Evolutionary conservation across 2,888 invertebrate species (phyloP).

Genomic region (Gastrophysa polygoni): DNA sequence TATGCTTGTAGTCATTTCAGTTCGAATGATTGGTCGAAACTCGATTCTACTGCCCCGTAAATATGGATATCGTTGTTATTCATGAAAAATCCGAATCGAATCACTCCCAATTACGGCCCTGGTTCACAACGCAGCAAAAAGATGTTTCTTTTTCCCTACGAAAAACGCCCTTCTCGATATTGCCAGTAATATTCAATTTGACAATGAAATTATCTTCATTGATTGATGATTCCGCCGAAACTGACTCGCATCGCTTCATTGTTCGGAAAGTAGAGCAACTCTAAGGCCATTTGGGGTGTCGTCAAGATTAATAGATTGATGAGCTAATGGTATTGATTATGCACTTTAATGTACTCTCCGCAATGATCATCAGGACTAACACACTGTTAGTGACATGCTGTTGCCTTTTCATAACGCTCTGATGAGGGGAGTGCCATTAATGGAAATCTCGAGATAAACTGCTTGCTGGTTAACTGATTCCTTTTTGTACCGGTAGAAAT

Average conservation of each 20-base stretch:
- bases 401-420: slow-evolving; percentile 23
- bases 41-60: too few relatives aligned
- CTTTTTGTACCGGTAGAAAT: neutral
- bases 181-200: slow-evolving; percentile 51
- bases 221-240: slow-evolving; percentile 50
- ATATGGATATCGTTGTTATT: too few relatives aligned
- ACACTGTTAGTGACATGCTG: slow-evolving; percentile 27
- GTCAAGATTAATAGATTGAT: slow-evolving; percentile 50
- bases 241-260: slow-evolving; percentile 45
- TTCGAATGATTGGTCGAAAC: too few relatives aligned
- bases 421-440: neutral
- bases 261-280: slow-evolving; percentile 40
- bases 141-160: slow-evolving; percentile 48
- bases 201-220: slow-evolving; percentile 53
- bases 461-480: neutral
- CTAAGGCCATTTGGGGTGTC: slow-evolving; percentile 28
- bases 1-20: too few relatives aligned
- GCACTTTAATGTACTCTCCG: slow-evolving; percentile 42
- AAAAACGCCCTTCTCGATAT: slow-evolving; percentile 46
- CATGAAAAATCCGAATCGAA: neutral
- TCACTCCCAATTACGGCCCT: slow-evolving; percentile 38
- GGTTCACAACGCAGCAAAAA: slow-evolving; percentile 39
- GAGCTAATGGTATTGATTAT: slow-evolving; percentile 44
- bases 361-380: slow-evolving; percentile 40
- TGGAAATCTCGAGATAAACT: neutral